Evolutionary conservation across 2,797 vertebrate genomes (phyloP).

Genomic region (Thaleichthys pacificus): DNA sequence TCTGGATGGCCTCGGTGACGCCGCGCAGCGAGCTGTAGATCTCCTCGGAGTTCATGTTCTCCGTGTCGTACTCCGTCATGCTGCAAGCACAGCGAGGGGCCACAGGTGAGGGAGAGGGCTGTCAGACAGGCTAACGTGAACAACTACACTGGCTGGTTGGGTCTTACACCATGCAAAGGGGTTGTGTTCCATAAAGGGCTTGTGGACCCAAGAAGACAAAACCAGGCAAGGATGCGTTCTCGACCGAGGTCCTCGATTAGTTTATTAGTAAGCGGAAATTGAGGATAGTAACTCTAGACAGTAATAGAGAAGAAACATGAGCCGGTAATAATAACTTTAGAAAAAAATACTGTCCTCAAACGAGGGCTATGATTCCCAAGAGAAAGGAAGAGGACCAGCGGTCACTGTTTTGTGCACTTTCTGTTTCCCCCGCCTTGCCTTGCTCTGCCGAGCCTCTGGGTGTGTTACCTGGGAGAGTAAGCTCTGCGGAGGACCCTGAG

Average conservation of each 20-base stretch:
- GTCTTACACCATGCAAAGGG: slow-evolving; percentile 20
- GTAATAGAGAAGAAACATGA: neutral
- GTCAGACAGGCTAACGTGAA: neutral
- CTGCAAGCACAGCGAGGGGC: slow-evolving; percentile 62
- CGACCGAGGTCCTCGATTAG: neutral
- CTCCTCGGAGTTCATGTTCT: slow-evolving; percentile 98
- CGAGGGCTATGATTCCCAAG: neutral
- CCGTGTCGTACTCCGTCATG: slow-evolving; percentile 97
- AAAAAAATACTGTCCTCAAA: neutral
- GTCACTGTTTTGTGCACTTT: too few species aligned
- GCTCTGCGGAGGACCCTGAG: slow-evolving; percentile 94
- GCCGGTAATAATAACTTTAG: neutral
- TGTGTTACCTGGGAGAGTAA: slow-evolving; percentile 95
- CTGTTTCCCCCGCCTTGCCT: slow-evolving; percentile 9
- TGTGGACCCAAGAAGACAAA: slow-evolving; percentile 1
- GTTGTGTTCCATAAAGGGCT: slow-evolving; percentile 3
- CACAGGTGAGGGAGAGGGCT: neutral
- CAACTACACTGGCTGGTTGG: neutral
- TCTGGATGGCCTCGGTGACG: slow-evolving; percentile 96
- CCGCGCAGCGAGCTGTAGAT: slow-evolving; percentile 98
- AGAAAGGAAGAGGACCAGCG: neutral
- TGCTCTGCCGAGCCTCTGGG: slow-evolving; percentile 73
- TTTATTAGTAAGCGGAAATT: neutral
- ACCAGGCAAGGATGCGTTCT: neutral
- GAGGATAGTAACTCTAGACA: neutral